Conservation (phyloP, 2,797 vertebrate species). For the Discoglossus pictus region DNA sequence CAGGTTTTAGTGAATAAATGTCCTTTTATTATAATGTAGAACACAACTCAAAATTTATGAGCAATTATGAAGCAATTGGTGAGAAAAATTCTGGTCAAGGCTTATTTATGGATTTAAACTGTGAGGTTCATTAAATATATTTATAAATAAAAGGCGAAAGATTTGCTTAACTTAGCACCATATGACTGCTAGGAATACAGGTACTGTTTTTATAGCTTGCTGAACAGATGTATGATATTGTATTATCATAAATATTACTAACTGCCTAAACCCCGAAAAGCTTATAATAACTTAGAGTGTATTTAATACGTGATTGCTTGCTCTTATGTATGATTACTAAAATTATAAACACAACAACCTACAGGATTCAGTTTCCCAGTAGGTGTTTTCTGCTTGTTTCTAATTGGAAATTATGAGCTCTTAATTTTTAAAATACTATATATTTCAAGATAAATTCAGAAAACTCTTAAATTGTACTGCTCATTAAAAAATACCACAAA, state of each 20-base stretch:
- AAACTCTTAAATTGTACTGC: conserved; percentile 8
- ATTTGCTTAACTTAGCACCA: conserved; percentile 15
- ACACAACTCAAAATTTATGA: conserved; percentile 14
- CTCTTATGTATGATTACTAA: conserved; percentile 45
- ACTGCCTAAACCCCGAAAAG: conserved; percentile 44
- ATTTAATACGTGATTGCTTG: conserved; percentile 43
- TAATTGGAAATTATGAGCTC: conserved; percentile 41
- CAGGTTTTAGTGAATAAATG: conserved; percentile 6
- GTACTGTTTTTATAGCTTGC: conserved; percentile 34
- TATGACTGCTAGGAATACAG: conserved; percentile 11
- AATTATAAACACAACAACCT: conserved; percentile 53
- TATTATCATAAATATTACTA: conserved; percentile 41
- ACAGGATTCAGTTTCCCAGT: conserved; percentile 45
- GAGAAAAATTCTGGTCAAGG: conserved; percentile 24
- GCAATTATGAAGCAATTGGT: conserved; percentile 22
- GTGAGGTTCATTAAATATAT: conserved; percentile 21
- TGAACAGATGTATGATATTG: conserved; percentile 32
- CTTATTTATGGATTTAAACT: conserved; percentile 33
- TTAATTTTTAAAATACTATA: conserved; percentile 21
- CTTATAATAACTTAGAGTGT: conserved; percentile 43
- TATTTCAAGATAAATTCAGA: conserved; percentile 19
- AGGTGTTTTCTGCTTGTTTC: conserved; percentile 19
- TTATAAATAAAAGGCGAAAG: conserved; percentile 34
- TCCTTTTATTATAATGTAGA: not conserved
- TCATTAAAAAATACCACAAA: conserved; percentile 5